phyloP scores from a whole-genome alignment of 2,797 vertebrate genomes.

The Orestias chungarensis region DNA sequence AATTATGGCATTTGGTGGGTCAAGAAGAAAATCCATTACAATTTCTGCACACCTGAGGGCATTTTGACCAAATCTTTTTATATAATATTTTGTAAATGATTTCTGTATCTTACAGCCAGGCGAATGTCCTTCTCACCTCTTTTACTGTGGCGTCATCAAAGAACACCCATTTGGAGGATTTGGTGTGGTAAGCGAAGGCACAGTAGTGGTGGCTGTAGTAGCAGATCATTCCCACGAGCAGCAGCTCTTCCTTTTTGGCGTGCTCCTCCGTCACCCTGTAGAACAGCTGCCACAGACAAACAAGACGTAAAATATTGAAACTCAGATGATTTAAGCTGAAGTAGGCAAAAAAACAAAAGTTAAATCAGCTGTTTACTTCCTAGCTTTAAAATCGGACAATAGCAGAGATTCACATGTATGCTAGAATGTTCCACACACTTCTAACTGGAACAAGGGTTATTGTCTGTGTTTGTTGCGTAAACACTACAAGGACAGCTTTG shows the following conservation, averaged over 20 bases:
- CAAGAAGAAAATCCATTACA: neutral
- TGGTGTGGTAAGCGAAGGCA: slow-evolving; percentile 96
- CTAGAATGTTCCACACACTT: neutral
- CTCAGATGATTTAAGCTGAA: neutral
- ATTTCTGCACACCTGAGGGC: neutral
- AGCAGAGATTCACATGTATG: slow-evolving; percentile 16
- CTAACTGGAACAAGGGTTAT: neutral
- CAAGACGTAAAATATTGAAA: slow-evolving; percentile 14
- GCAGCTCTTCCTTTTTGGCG: slow-evolving; percentile 91
- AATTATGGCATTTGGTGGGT: neutral
- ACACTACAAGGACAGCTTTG: slow-evolving; percentile 9
- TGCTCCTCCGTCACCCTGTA: slow-evolving; percentile 95
- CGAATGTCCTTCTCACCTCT: slow-evolving; percentile 82
- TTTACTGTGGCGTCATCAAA: slow-evolving; percentile 99
- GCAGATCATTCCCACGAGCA: slow-evolving; percentile 96
- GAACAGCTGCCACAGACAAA: slow-evolving; percentile 84
- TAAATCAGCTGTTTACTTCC: slow-evolving; percentile 26
- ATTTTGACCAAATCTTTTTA: neutral
- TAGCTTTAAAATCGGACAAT: slow-evolving; percentile 47
- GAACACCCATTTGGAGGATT: slow-evolving; percentile 95
- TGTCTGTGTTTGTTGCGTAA: neutral
- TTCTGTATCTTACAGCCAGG: neutral
- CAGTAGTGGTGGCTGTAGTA: slow-evolving; percentile 96
- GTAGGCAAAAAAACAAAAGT: slow-evolving; percentile 31
- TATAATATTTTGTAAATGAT: neutral